These are phyloP conservation scores for Zaprionus inermis DNA, from an alignment of 1,140 invertebrate genomes.

Conservation along the genomic window DNA sequence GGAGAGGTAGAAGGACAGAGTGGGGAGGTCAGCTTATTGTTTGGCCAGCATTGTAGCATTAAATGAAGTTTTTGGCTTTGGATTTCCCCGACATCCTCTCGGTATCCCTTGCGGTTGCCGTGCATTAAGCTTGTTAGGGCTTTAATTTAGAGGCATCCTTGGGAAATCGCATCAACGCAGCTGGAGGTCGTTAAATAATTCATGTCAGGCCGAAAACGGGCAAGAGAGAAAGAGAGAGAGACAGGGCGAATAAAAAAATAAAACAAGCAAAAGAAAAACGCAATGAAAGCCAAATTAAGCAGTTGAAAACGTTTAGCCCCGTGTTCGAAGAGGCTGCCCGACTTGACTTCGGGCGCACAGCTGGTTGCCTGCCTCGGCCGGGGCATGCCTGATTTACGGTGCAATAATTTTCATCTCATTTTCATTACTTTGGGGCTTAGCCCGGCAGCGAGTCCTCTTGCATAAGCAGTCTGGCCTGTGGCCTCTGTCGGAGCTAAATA, in stretches of 20 bases:
- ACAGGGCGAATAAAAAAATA: constrained; percentile 1
- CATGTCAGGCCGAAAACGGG: constrained; percentile 63
- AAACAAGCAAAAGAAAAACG: constrained; percentile 49
- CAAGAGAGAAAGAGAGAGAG: constrained; percentile 18
- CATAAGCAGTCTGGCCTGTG: constrained; percentile 40
- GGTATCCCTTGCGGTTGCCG: constrained; percentile 52
- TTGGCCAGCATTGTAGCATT: constrained; percentile 65
- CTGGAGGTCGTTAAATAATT: constrained; percentile 81
- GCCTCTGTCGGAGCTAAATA: constrained; percentile 41
- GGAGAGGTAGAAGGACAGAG: rapidly evolving
- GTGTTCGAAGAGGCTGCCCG: constrained; percentile 5
- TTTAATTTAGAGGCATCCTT: constrained; percentile 74
- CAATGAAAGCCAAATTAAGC: constrained; percentile 82
- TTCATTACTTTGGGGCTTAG: constrained; percentile 71
- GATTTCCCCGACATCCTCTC: constrained; percentile 16
- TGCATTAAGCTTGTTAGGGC: constrained; percentile 76
- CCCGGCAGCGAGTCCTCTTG: constrained; percentile 18
- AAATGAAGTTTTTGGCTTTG: constrained; percentile 65
- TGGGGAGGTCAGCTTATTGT: constrained; percentile 54
- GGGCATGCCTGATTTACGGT: constrained; percentile 73
- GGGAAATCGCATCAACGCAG: constrained; percentile 76
- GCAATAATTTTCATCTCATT: constrained; percentile 82
- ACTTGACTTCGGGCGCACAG: constrained; percentile 42
- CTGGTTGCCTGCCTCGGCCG: constrained; percentile 45
- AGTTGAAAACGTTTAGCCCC: constrained; percentile 73